Evolutionary conservation across 2,113 vertebrate species (phyloP).

Genomic region (Bufo gargarizans): DNA sequence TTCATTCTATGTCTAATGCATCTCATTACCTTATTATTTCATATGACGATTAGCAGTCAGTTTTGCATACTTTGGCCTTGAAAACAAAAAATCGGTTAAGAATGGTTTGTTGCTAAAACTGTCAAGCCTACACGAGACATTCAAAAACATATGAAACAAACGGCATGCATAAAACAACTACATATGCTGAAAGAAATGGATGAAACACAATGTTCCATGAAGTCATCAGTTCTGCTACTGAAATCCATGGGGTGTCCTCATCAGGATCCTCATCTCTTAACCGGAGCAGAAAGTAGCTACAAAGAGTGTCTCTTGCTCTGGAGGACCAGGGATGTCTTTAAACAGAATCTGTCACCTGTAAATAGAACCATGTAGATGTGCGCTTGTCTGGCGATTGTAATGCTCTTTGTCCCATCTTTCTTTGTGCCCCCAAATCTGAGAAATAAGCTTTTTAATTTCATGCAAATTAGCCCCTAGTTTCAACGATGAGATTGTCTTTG

Average conservation of each 20-base stretch:
- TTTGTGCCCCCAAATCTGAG: too few species aligned
- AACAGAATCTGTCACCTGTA: too few species aligned
- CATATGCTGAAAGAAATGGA: background rate
- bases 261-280: background rate
- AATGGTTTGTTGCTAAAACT: constrained; percentile 60
- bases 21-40: constrained; percentile 5
- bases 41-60: constrained; percentile 1
- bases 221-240: too few species aligned
- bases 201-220: background rate
- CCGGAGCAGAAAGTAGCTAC: background rate
- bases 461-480: too few species aligned
- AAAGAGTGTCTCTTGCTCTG: background rate
- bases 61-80: constrained; percentile 15
- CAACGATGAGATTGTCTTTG: too few species aligned
- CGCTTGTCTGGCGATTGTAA: too few species aligned
- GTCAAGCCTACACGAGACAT: constrained; percentile 66
- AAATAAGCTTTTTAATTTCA: too few species aligned
- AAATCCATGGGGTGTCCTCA: background rate
- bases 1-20: background rate
- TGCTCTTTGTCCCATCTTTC: too few species aligned
- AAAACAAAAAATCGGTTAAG: background rate
- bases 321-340: background rate
- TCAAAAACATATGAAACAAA: background rate
- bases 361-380: too few species aligned
- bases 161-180: background rate